Evolutionary conservation across 53 echinoderm and acorn worm genomes (phyloP).

Genomic region (Antedon mediterranea): DNA sequence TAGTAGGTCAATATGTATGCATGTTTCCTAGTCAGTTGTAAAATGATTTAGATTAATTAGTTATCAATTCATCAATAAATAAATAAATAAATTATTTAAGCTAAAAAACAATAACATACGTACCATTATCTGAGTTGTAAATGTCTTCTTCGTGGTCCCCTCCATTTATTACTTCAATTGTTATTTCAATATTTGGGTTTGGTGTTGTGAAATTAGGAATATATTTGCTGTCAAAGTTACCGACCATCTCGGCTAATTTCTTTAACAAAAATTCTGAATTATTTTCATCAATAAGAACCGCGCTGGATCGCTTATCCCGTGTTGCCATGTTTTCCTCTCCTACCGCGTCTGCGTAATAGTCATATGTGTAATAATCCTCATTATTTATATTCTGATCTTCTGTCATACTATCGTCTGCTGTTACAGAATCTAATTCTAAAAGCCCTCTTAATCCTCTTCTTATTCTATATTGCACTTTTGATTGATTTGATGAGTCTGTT

Average conservation of each 20-base stretch:
- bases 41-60: too few relatives aligned
- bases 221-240: background rate
- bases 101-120: background rate
- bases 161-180: conserved; percentile 65
- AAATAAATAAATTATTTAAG: too few relatives aligned
- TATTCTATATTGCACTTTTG: background rate
- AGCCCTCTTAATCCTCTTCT: background rate
- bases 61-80: too few relatives aligned
- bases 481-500: background rate
- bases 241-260: background rate
- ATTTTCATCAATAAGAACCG: background rate
- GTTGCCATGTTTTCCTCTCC: conserved; percentile 4
- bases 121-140: background rate
- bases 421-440: background rate
- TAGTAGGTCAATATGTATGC: too few relatives aligned
- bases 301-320: conserved; percentile 2
- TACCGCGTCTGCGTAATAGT: conserved; percentile 16
- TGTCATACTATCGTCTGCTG: background rate
- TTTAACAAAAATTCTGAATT: background rate
- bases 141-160: conserved; percentile 20
- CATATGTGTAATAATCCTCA: conserved; percentile 26
- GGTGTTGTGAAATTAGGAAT: conserved; percentile 50
- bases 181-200: conserved; percentile 84
- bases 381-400: background rate
- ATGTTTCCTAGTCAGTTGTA: too few relatives aligned